A percentile compares a stretch with the other conserved stretches of the same genome.
phyloP scores from a whole-genome alignment of 2,797 vertebrate genomes.

The Paguma larvata region DNA sequence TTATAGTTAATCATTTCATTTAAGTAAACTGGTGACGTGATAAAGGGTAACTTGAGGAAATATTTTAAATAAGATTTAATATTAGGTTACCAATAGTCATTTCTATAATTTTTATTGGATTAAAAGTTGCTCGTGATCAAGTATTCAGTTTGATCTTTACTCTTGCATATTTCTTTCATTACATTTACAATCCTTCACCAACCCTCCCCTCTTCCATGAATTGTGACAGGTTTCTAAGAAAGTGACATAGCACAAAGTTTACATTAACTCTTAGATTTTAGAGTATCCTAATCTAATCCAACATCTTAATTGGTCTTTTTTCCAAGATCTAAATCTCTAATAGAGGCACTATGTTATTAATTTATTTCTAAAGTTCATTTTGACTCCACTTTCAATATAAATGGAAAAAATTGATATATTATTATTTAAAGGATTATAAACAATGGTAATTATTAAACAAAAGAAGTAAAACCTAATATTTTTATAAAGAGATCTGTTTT shows the following conservation, averaged over 20 bases:
- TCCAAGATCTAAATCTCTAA: background rate
- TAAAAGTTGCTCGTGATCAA: background rate
- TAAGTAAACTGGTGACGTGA: background rate
- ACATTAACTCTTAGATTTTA: background rate
- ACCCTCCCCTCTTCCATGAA: background rate
- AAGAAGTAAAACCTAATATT: background rate
- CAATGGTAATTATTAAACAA: background rate
- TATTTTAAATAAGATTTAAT: conserved; percentile 29
- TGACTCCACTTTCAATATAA: background rate
- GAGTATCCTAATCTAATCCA: background rate
- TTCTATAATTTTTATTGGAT: background rate
- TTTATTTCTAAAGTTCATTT: background rate
- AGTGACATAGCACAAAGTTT: background rate
- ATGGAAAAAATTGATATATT: background rate
- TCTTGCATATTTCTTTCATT: background rate
- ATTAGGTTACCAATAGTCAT: background rate
- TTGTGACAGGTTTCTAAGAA: background rate
- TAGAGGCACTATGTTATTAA: background rate
- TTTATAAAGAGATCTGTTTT: background rate
- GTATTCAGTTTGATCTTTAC: background rate
- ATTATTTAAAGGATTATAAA: background rate
- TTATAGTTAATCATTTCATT: background rate
- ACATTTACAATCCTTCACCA: background rate
- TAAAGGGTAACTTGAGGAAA: background rate
- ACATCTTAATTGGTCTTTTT: background rate